Evolutionary conservation across 2,888 invertebrate species (phyloP).

Genomic region (Lysandra bellargus): DNA sequence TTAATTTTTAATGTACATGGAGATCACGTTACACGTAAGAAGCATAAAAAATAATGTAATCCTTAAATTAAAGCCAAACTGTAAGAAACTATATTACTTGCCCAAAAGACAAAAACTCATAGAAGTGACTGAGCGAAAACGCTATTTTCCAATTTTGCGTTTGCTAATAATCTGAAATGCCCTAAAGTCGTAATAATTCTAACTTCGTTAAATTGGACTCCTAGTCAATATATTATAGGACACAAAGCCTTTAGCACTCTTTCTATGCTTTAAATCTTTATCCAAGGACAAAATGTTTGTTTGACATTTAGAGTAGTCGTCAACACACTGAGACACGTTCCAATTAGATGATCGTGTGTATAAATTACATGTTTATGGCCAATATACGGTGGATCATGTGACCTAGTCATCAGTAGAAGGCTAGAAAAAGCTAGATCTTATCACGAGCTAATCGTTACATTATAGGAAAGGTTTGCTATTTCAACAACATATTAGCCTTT

Average conservation of each 20-base stretch:
- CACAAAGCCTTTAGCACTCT: no score
- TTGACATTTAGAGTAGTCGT: slow-evolving; percentile 4
- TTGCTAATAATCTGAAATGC: no score
- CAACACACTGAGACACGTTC: slow-evolving; percentile 1
- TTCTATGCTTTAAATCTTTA: background rate
- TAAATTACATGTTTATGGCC: background rate
- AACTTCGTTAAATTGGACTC: no score
- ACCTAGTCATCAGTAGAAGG: background rate
- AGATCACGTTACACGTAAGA: background rate
- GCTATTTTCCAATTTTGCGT: no score
- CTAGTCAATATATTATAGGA: no score
- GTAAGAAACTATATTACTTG: background rate
- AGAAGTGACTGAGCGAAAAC: no score
- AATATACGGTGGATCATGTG: background rate
- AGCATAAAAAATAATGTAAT: background rate
- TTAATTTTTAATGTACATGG: background rate
- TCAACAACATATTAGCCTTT: background rate
- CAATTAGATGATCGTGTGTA: slow-evolving; percentile 10
- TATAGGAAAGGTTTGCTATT: background rate
- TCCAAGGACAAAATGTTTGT: background rate
- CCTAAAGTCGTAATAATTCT: no score
- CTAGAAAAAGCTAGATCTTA: background rate
- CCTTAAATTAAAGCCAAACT: background rate
- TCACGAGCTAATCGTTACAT: background rate
- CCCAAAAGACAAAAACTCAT: background rate